Conservation (phyloP, 2,888 invertebrate genomes). For the Trissonchulus latispiculum region DNA sequence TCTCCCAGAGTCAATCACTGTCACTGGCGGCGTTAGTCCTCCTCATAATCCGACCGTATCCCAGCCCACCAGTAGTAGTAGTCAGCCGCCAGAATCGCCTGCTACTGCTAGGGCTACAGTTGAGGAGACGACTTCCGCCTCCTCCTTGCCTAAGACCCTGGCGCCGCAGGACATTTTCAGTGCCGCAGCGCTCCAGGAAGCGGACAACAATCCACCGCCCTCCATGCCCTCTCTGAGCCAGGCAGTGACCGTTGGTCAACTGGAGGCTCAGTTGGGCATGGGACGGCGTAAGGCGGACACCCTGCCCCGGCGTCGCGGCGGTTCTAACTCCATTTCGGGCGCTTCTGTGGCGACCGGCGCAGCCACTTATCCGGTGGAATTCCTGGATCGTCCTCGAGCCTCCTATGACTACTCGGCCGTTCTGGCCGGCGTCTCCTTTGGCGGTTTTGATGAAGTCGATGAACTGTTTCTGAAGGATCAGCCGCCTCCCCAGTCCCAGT, state of each 20-base stretch:
- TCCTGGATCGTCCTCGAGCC: neutral
- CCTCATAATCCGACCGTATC: too few species aligned
- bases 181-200: neutral
- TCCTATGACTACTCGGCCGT: constrained; percentile 7
- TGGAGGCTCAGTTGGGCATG: neutral
- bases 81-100: too few species aligned
- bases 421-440: constrained; percentile 11
- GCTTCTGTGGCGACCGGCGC: neutral
- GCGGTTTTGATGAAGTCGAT: constrained; percentile 4
- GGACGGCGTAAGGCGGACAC: neutral
- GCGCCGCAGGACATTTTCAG: neutral
- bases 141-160: neutral
- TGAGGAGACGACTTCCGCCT: too few species aligned
- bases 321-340: too few species aligned
- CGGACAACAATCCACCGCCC: neutral
- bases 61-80: too few species aligned
- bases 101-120: too few species aligned
- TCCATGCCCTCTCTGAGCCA: too few species aligned
- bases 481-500: neutral
- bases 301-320: neutral
- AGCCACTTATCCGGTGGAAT: constrained; percentile 1
- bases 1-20: too few species aligned
- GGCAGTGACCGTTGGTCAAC: neutral
- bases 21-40: too few species aligned
- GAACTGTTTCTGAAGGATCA: neutral